Conservation (phyloP, 1,140 invertebrate genomes). For the Calephelis nemesis region DNA sequence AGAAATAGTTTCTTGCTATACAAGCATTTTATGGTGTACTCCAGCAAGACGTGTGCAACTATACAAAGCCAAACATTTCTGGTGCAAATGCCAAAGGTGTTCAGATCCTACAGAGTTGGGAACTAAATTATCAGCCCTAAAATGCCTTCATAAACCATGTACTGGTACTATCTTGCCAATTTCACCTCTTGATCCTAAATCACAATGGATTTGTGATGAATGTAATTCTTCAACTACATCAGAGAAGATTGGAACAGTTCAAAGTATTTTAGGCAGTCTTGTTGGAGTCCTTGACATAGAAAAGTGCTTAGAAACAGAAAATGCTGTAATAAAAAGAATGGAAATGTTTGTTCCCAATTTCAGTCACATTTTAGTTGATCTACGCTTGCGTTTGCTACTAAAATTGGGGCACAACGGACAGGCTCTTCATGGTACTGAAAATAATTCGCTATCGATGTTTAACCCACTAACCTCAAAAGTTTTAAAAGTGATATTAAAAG, state of each 20-base stretch:
- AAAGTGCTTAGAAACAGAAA: constrained; percentile 58
- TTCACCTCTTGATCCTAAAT: constrained; percentile 51
- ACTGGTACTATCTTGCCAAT: constrained; percentile 63
- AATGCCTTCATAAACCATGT: constrained; percentile 74
- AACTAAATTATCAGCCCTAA: constrained; percentile 68
- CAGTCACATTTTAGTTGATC: constrained; percentile 75
- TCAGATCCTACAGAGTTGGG: constrained; percentile 81
- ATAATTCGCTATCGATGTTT: constrained; percentile 12
- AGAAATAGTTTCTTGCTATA: constrained; percentile 87
- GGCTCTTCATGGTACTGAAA: constrained; percentile 46
- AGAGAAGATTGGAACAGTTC: constrained; percentile 57
- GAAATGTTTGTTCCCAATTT: constrained; percentile 63
- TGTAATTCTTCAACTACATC: constrained; percentile 51
- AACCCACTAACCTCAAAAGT: constrained; percentile 8
- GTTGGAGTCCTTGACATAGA: constrained; percentile 58
- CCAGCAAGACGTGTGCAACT: constrained; percentile 82
- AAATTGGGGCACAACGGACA: constrained; percentile 46
- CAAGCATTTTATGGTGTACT: constrained; percentile 86
- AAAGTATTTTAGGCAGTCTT: constrained; percentile 68
- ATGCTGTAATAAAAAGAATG: constrained; percentile 63
- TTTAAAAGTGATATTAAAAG: not conserved
- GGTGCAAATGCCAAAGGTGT: constrained; percentile 85
- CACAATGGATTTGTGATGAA: constrained; percentile 71
- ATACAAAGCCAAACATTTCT: constrained; percentile 85
- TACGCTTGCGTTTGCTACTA: constrained; percentile 50